These are phyloP conservation scores for Delia radicum DNA, from an alignment of 1,140 invertebrate genomes.

Conservation along the genomic window DNA sequence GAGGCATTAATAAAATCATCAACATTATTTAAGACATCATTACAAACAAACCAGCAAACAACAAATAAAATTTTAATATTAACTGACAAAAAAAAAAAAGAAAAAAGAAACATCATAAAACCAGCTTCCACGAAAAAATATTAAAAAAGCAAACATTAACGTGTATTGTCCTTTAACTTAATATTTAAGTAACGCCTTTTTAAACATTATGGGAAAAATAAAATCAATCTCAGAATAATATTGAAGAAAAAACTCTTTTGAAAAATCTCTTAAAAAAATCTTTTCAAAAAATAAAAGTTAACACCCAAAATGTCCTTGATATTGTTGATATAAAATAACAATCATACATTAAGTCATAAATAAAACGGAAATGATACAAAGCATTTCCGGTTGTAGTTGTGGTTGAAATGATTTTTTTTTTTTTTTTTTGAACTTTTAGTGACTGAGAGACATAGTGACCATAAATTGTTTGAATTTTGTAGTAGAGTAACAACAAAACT, in stretches of 20 bases:
- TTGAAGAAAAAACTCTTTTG: no score
- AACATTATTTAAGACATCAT: not conserved
- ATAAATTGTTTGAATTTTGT: not conserved
- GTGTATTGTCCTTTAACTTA: not conserved
- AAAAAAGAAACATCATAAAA: no score
- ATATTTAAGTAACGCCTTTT: not conserved
- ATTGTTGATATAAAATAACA: not conserved
- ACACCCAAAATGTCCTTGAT: not conserved
- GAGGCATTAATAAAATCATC: slow-evolving; percentile 18
- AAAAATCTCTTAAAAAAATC: not conserved
- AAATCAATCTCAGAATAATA: not conserved
- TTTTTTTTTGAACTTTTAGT: no score
- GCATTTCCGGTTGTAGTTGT: not conserved
- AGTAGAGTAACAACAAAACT: no score
- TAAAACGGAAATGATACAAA: slow-evolving; percentile 16
- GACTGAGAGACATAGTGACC: no score
- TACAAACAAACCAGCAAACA: not conserved
- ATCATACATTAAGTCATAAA: not conserved
- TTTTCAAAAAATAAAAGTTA: not conserved
- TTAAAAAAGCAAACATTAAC: not conserved
- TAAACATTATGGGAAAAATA: not conserved
- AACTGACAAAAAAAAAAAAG: no score
- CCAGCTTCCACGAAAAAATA: no score
- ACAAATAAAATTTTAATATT: not conserved
- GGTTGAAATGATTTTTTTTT: not conserved